phyloP scores from a whole-genome alignment of 2,797 vertebrate genomes.

The Oreochromis grahami region DNA sequence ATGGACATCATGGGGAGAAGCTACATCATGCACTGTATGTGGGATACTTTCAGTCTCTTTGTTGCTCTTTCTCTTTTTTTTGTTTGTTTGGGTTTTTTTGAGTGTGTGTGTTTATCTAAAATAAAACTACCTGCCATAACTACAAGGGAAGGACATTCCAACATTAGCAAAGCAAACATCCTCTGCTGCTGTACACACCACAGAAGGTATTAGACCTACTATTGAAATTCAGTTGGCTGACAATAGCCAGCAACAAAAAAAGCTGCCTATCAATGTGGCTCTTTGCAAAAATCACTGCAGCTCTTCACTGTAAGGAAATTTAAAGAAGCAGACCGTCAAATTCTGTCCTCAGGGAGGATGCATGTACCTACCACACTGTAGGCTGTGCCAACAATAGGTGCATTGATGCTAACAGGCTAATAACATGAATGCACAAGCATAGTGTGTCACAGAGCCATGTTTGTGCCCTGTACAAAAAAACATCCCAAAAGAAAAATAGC shows the following conservation, averaged over 20 bases:
- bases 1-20: not conserved
- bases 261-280: not conserved
- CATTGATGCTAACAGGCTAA: not conserved
- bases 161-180: not conserved
- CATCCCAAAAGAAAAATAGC: not conserved
- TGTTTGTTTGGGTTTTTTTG: not conserved
- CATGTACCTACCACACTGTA: not conserved
- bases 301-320: not conserved
- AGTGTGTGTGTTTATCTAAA: not conserved
- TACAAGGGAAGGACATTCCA: not conserved
- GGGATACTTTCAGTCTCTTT: not conserved
- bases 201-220: not conserved
- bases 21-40: not conserved
- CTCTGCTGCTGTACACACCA: not conserved
- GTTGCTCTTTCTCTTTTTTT: not conserved
- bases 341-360: not conserved
- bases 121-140: not conserved
- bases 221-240: not conserved
- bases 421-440: not conserved
- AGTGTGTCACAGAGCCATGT: not conserved
- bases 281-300: not conserved
- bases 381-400: not conserved
- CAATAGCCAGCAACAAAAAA: not conserved
- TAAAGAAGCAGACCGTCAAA: not conserved
- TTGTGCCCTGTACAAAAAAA: not conserved